Percentiles rank a stretch among this genome's conserved stretches.
phyloP scores from a whole-genome alignment of 2,113 vertebrate species.

The Microcebus tavaratra region DNA sequence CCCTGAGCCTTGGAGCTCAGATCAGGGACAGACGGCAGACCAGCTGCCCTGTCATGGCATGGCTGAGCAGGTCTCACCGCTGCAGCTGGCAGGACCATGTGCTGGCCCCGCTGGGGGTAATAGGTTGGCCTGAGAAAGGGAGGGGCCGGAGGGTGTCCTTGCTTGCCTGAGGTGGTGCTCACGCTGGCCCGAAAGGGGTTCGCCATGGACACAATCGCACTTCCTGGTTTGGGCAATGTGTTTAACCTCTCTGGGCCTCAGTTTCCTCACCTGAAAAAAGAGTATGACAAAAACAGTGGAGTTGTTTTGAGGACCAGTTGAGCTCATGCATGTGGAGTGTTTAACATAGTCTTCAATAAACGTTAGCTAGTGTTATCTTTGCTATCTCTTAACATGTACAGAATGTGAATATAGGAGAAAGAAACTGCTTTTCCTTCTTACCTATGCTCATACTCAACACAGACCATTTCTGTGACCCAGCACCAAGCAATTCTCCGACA shows the following conservation, averaged over 20 bases:
- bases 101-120: too few species aligned
- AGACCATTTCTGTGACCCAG: not conserved
- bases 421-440: not conserved
- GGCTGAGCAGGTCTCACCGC: not conserved
- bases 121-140: not conserved
- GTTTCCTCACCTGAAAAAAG: not conserved
- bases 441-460: not conserved
- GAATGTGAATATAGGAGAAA: not conserved
- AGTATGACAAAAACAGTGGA: not conserved
- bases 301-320: not conserved
- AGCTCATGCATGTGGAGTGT: not conserved
- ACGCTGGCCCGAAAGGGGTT: not conserved
- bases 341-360: not conserved
- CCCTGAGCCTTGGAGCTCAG: not conserved
- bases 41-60: not conserved
- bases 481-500: too few species aligned
- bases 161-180: fast-evolving
- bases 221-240: not conserved
- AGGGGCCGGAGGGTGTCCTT: not conserved
- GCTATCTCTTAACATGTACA: not conserved
- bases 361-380: not conserved
- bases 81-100: not conserved
- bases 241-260: not conserved
- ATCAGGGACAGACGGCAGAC: fast-evolving
- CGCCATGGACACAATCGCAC: not conserved